Conservation (phyloP, 2,888 invertebrate species). For the Pasiphila rectangulata region DNA sequence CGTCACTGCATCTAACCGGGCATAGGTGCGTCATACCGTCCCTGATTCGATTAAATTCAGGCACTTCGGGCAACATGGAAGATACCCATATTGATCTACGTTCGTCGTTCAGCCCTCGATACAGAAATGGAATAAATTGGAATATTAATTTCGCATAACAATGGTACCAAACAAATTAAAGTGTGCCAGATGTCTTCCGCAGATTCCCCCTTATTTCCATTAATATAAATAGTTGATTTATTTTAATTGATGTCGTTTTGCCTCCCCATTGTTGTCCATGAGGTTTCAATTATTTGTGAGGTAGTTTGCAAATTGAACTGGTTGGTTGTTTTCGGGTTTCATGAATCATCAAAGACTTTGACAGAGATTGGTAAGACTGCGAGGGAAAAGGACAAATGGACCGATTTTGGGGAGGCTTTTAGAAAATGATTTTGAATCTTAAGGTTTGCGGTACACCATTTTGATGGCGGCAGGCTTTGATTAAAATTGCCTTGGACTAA, state of each 20-base stretch:
- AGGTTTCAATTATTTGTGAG: conserved; percentile 22
- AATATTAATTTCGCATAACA: conserved; percentile 80
- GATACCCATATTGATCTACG: conserved; percentile 73
- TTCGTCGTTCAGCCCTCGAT: conserved; percentile 67
- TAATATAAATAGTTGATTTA: conserved; percentile 63
- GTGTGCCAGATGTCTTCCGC: conserved; percentile 75
- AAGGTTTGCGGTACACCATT: too few relatives aligned
- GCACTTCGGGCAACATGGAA: conserved; percentile 31
- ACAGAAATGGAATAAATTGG: conserved; percentile 79
- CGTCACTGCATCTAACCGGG: too few relatives aligned
- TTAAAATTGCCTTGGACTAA: too few relatives aligned
- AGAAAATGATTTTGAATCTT: too few relatives aligned
- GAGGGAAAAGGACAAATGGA: too few relatives aligned
- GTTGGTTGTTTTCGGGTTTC: conserved; percentile 5
- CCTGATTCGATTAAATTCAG: too few relatives aligned
- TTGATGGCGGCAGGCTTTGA: too few relatives aligned
- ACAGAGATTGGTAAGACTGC: too few relatives aligned
- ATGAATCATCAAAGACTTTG: background rate
- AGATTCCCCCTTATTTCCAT: conserved; percentile 62
- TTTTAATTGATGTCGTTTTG: conserved; percentile 51
- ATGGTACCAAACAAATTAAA: conserved; percentile 77
- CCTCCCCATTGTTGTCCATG: conserved; percentile 36
- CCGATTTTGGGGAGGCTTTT: too few relatives aligned
- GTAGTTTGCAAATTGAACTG: conserved; percentile 10
- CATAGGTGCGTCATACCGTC: too few relatives aligned